Base-by-base conservation (phyloP, 2,797 vertebrate genomes). In the Vultur gryphus region DNA sequence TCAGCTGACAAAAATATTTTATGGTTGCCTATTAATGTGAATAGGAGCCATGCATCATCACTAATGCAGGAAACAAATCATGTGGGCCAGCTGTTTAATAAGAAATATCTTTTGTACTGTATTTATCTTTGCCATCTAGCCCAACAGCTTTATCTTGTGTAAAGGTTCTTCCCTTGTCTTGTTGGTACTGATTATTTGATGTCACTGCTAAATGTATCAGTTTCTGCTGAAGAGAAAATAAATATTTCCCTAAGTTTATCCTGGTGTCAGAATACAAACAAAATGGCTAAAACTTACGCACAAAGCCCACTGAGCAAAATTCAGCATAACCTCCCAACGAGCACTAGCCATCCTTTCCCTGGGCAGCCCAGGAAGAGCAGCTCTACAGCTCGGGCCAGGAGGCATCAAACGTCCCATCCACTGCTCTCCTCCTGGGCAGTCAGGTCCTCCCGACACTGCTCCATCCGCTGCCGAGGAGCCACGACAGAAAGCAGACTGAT, bases 1-100 rank as follows among this genome's bases (percentile, higher is more conserved):
- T 96, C 94, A 55, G 85, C 79, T 86, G 82, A 96, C 87, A 97
- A 84, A 97, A 96, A 93, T 78, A 65, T 39, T 97, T 97, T 94
- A 96, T 95, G 73, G 55, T 33, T 55, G 81, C 54, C 83, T 89
- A 72, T 96, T 96, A 97, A 95, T 92, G 95, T 39, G 82, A 92
- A 93, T 37, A 95, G 90, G 70, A 57, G 87, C 57, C 76, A 18
- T 92, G 88, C 89, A 65, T 98, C 95, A 96, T 85, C 77, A 44
- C 62, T 79, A 94, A 91, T 7, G 18, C 62, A 75, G 82, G 77
- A 89, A 97, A 92, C 83, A 97, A 95, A 96, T 94, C 95, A 70
- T 11, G 61, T 4, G 76, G 89, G 62, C 33, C 21, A 95, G 80
- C 65, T 94, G 41, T 39, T 96, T 72, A 93, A 89, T 87, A 79